These are phyloP conservation scores for Tinamus guttatus DNA, from an alignment of 2,113 vertebrate species.

Conservation along the genomic window DNA sequence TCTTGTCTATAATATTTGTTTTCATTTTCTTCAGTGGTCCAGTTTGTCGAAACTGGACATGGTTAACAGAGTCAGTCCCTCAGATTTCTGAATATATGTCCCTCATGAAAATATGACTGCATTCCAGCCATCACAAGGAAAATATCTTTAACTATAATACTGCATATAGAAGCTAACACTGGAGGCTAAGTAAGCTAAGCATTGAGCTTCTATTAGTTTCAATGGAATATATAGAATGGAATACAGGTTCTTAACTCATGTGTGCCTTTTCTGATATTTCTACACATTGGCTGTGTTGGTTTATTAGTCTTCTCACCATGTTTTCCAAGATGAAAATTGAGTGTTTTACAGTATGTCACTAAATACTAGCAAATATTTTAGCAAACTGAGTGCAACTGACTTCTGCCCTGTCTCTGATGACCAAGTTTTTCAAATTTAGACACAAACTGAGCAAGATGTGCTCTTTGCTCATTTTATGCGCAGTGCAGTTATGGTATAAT, in stretches of 20 bases:
- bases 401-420: background rate
- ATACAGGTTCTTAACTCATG: background rate
- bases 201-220: fast-evolving
- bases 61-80: background rate
- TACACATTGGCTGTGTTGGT: background rate
- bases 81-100: background rate
- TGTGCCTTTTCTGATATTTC: background rate
- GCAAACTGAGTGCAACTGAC: background rate
- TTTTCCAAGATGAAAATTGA: background rate
- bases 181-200: background rate
- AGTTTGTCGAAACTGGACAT: background rate
- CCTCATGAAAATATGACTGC: background rate
- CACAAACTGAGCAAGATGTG: background rate
- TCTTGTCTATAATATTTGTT: background rate
- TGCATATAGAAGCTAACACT: background rate
- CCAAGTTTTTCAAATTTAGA: background rate
- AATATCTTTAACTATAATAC: background rate
- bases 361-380: background rate
- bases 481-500: background rate
- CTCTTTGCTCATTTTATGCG: background rate
- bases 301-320: background rate
- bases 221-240: background rate
- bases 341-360: background rate
- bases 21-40: background rate
- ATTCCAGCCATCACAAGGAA: background rate